Evolutionary conservation across 2,888 invertebrate genomes (phyloP).

Genomic region (Drosophila melanosoma): DNA sequence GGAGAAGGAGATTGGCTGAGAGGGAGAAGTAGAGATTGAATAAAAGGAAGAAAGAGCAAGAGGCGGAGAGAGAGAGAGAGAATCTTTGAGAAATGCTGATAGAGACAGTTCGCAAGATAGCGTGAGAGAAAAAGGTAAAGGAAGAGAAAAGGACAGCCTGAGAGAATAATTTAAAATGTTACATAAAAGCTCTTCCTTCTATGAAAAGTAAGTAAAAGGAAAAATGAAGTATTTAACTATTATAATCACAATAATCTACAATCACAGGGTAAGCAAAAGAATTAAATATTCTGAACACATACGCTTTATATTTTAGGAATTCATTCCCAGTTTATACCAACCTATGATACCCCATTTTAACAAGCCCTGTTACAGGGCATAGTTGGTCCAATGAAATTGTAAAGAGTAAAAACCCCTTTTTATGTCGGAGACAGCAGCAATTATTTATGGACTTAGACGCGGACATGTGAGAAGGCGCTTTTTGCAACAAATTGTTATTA

Average conservation of each 20-base stretch:
- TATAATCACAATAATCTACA: not conserved
- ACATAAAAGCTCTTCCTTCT: not conserved
- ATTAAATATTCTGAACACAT: not conserved
- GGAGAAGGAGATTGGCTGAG: rapidly evolving
- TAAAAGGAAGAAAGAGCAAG: not conserved
- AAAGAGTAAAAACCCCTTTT: constrained; percentile 19
- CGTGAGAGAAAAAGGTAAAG: rapidly evolving
- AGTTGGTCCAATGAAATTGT: constrained; percentile 20
- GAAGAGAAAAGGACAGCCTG: not conserved
- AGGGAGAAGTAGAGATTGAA: not conserved
- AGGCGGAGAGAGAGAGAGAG: not conserved
- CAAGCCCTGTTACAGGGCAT: constrained; percentile 8
- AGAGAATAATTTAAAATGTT: not conserved
- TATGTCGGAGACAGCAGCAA: constrained; percentile 56
- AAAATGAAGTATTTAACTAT: not conserved
- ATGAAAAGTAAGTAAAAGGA: not conserved
- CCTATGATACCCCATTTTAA: not conserved
- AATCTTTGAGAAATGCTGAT: rapidly evolving
- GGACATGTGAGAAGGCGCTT: constrained; percentile 56
- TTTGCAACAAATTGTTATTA: constrained; percentile 36
- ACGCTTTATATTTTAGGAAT: too few relatives aligned
- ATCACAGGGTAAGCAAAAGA: not conserved
- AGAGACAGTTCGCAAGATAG: too few relatives aligned
- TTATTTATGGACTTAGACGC: constrained; percentile 79
- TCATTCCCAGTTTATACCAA: not conserved